These are phyloP conservation scores for Coptodon bakossiorum DNA, from an alignment of 2,113 vertebrate genomes.

Conservation along the genomic window DNA sequence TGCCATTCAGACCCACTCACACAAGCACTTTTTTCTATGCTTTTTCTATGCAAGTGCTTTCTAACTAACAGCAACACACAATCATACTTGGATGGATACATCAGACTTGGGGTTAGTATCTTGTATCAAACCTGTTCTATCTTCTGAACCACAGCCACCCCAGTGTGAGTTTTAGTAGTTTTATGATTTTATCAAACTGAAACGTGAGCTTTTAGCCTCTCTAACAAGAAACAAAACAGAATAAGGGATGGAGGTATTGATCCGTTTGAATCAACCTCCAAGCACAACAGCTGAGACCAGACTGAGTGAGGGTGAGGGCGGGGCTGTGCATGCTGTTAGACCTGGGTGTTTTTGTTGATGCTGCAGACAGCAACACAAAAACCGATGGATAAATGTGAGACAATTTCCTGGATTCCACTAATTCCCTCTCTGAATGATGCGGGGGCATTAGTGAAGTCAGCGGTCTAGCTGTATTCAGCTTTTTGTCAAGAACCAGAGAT, in stretches of 20 bases:
- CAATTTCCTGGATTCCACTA: neutral
- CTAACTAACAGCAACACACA: neutral
- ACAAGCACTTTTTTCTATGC: neutral
- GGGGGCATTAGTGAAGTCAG: slow-evolving; percentile 38
- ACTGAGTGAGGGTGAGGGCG: neutral
- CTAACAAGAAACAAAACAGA: neutral
- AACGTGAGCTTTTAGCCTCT: neutral
- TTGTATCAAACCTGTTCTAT: neutral
- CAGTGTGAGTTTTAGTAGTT: neutral
- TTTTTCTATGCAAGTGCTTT: neutral
- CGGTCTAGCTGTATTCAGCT: neutral
- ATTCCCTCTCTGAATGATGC: neutral
- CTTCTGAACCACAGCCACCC: neutral
- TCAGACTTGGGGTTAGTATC: neutral
- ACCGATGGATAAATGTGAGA: neutral
- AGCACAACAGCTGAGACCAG: neutral
- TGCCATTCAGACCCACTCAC: neutral
- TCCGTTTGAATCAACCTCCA: neutral
- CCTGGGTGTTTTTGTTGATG: slow-evolving; percentile 4
- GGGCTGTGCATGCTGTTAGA: neutral
- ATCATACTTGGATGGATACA: neutral
- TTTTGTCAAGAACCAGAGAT: neutral
- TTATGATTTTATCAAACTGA: neutral
- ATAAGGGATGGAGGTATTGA: neutral
- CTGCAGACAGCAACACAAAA: slow-evolving; percentile 16